phyloP scores from a whole-genome alignment of 2,113 vertebrate genomes.

The Nettapus auritus region DNA sequence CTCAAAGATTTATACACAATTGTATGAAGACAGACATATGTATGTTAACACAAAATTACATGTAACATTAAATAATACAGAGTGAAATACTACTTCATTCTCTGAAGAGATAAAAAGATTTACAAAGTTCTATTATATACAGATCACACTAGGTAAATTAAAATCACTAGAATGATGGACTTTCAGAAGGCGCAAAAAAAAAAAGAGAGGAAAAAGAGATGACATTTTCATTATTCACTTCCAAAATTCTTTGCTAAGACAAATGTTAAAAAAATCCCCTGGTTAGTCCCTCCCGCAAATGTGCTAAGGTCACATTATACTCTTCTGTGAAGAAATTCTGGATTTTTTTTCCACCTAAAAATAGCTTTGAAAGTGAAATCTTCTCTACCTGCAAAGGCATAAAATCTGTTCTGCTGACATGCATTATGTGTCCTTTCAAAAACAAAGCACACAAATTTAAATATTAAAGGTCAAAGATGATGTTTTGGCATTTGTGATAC shows the following conservation, averaged over 20 bases:
- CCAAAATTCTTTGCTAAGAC: conserved; percentile 23
- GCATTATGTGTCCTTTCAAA: background rate
- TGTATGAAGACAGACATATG: background rate
- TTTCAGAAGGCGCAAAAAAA: background rate
- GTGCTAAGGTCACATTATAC: background rate
- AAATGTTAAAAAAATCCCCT: conserved; percentile 6
- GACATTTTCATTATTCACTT: background rate
- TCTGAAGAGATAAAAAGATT: background rate
- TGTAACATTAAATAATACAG: background rate
- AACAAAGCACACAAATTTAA: background rate
- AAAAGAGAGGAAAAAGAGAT: background rate
- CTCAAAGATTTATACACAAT: background rate
- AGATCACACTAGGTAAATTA: background rate
- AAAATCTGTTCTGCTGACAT: background rate
- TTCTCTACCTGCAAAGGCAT: background rate
- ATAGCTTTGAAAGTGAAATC: background rate
- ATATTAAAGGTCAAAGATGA: background rate
- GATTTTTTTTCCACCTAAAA: background rate
- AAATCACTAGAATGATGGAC: fast-evolving
- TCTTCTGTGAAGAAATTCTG: background rate
- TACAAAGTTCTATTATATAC: background rate
- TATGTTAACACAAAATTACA: background rate
- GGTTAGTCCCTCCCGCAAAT: background rate
- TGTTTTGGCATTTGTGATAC: background rate
- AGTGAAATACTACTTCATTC: background rate